Evolutionary conservation across 2,113 vertebrate genomes (phyloP).

Genomic region (Dromas ardeola): DNA sequence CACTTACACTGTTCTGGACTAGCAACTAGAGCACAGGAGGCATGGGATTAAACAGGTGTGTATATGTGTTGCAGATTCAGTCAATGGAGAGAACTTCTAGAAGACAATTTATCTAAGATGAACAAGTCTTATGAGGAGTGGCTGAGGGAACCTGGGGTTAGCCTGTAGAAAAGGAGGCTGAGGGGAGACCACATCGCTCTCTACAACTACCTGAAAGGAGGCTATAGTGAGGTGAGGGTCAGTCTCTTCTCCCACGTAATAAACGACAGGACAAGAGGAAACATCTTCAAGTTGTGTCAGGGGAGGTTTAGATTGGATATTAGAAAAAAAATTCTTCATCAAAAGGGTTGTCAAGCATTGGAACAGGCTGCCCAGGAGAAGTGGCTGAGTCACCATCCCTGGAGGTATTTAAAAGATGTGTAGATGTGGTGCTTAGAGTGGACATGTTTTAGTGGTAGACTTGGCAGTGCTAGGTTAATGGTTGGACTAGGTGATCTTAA

Average conservation of each 20-base stretch:
- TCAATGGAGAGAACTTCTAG: not conserved
- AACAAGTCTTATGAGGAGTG: not conserved
- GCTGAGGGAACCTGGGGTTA: not conserved
- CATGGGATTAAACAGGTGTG: not conserved
- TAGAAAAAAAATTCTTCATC: not conserved
- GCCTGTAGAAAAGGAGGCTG: not conserved
- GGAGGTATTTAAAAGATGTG: not conserved
- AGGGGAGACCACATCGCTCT: rapidly evolving
- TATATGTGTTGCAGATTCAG: not conserved
- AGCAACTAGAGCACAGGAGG: not conserved
- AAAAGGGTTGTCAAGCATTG: not conserved
- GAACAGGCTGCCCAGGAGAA: not conserved
- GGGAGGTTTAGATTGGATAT: not conserved
- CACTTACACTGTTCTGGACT: not conserved
- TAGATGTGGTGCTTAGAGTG: rapidly evolving
- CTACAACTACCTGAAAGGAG: not conserved
- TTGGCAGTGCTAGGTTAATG: not conserved
- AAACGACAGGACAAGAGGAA: not conserved
- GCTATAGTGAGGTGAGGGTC: rapidly evolving
- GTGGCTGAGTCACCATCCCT: not conserved
- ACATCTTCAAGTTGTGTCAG: not conserved
- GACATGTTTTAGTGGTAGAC: not conserved
- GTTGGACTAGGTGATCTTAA: not conserved
- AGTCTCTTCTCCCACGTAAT: not conserved
- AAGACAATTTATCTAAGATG: not conserved